Evolutionary conservation across 2,797 vertebrate genomes (phyloP), one percentile per base, ranked within the genome.

Genomic region (Chromobotia macracanthus): DNA sequence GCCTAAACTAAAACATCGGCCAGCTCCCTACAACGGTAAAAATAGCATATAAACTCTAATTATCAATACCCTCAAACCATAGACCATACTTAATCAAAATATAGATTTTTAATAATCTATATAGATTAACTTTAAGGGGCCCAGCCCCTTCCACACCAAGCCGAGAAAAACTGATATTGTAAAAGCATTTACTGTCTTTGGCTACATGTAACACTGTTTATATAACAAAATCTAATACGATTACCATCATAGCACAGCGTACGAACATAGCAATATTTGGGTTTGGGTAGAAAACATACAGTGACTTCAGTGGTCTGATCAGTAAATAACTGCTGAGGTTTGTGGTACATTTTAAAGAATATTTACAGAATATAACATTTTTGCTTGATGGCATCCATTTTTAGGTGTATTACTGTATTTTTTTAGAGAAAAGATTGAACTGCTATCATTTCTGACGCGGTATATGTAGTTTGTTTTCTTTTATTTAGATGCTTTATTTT

Each of bases 51-150:
- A 44, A 63, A 69, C 69, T 44, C 31, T 19, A 77, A 82, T 82
- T 73, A 77, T 78, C 31, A 13, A 3, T 21, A 60, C 53, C 3
- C 51, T 67, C 44, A 51, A 67, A 76, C 44, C 44, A 51, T 9
- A 48, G 23, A 56, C 53, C 38, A 38, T 53, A 25, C 18, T 25
- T 15, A 55, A 55, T 65, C 28, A 56, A 81, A 76, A 65, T 69
- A 81, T 76, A 19, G 31, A 75, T 56, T 71, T 71, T 76, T 81
- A n/a, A n/a, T n/a, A n/a, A n/a, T n/a, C n/a, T n/a, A n/a, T n/a
- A n/a, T n/a, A 58, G 58, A 71, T 81, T 75, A 65, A 81, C 35
- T 76, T 76, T 58, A 44, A 56, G 41, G 48, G 53, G 15, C 35
- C 77, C 23, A 16, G 44, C 11, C 48, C 5, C 48, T 35, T 64